Evolutionary conservation across 1,140 invertebrate genomes (phyloP).

Genomic region (Brachionus manjavacas): DNA sequence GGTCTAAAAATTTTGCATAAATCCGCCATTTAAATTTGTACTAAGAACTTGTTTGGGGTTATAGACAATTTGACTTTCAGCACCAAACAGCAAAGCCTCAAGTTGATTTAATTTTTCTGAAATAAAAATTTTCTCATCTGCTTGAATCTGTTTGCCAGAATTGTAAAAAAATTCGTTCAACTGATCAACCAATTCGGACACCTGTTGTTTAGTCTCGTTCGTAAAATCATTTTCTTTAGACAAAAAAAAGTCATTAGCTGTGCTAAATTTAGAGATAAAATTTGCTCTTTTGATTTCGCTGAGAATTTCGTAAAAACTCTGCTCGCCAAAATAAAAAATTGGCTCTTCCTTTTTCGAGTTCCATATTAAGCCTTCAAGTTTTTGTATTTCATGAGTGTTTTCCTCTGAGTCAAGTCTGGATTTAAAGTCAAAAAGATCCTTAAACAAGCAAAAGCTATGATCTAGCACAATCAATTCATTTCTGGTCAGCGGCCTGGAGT

Average conservation of each 20-base stretch:
- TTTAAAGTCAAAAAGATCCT: background rate
- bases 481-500: background rate
- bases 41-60: background rate
- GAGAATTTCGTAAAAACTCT: constrained; percentile 15
- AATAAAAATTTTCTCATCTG: background rate
- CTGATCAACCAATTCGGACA: background rate
- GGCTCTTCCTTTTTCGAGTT: background rate
- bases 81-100: background rate
- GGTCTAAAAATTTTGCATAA: background rate
- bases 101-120: background rate
- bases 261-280: background rate
- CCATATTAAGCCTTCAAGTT: background rate
- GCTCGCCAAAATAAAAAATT: background rate
- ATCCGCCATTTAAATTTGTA: background rate
- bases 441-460: background rate
- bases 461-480: background rate
- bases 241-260: background rate
- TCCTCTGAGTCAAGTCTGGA: background rate
- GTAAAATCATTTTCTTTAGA: background rate
- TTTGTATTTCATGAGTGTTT: background rate
- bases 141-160: background rate
- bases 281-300: background rate
- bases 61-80: background rate
- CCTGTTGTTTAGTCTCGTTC: background rate
- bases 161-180: background rate